These are phyloP conservation scores for Hermaeophaga mercurialis DNA, from an alignment of 2,888 invertebrate genomes.

Conservation along the genomic window DNA sequence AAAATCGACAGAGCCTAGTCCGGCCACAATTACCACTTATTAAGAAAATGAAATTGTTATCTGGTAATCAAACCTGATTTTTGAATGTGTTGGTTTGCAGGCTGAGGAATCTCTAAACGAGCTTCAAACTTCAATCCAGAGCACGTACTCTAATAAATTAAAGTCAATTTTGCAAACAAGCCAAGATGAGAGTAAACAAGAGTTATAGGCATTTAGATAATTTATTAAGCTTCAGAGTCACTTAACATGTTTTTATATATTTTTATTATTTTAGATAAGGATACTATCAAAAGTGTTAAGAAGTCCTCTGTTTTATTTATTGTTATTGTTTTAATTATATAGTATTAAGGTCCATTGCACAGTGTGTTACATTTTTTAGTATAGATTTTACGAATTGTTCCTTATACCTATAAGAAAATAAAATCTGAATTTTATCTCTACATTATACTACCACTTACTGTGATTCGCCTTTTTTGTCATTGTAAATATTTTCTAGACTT, in stretches of 20 bases:
- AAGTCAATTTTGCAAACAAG: slow-evolving; percentile 56
- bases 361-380: slow-evolving; percentile 49
- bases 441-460: no score
- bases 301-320: slow-evolving; percentile 33
- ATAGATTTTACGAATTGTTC: slow-evolving; percentile 49
- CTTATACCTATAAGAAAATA: slow-evolving; percentile 31
- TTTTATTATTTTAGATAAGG: slow-evolving; percentile 5
- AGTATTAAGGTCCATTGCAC: slow-evolving; percentile 43
- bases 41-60: not conserved
- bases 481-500: no score
- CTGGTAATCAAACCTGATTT: not conserved
- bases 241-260: slow-evolving; percentile 15
- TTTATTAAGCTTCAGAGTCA: slow-evolving; percentile 35
- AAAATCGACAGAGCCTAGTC: no score
- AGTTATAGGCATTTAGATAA: slow-evolving; percentile 28
- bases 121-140: slow-evolving; percentile 68
- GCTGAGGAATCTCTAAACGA: slow-evolving; percentile 79
- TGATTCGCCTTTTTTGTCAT: no score
- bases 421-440: slow-evolving; percentile 3
- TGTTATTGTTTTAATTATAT: slow-evolving; percentile 39
- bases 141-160: slow-evolving; percentile 62
- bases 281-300: slow-evolving; percentile 17
- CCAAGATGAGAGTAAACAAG: slow-evolving; percentile 26
- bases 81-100: slow-evolving; percentile 55
- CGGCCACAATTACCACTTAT: not conserved